Percentiles rank a stretch among this genome's conserved stretches.
These are phyloP conservation scores for Epizoanthus scotinus DNA, from an alignment of 92 coral and sea anemone genomes.

Conservation along the genomic window DNA sequence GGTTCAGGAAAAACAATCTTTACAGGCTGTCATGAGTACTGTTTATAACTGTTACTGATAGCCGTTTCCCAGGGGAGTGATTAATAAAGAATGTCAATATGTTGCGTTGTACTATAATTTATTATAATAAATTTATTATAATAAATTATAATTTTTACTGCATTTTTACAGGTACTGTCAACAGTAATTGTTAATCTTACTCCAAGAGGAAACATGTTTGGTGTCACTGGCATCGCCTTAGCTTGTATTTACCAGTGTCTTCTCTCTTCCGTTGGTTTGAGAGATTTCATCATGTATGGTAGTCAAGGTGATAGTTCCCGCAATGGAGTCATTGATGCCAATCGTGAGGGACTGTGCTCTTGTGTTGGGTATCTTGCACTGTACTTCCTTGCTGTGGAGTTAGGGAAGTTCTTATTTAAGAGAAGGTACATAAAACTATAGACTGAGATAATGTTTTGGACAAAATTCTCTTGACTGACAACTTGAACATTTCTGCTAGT, in stretches of 20 bases:
- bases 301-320: slow-evolving; percentile 82
- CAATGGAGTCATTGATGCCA: slow-evolving; percentile 77
- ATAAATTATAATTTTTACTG: not conserved
- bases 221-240: slow-evolving; percentile 62
- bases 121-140: too few relatives aligned
- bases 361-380: slow-evolving; percentile 83
- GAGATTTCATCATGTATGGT: slow-evolving; percentile 70
- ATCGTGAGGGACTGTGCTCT: slow-evolving; percentile 90
- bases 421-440: slow-evolving; percentile 54
- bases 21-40: too few relatives aligned
- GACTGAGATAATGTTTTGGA: too few relatives aligned
- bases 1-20: too few relatives aligned
- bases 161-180: slow-evolving; percentile 67
- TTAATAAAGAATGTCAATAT: too few relatives aligned
- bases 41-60: too few relatives aligned
- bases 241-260: slow-evolving; percentile 72
- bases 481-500: not conserved
- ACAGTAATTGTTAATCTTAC: slow-evolving; percentile 58
- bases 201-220: slow-evolving; percentile 54
- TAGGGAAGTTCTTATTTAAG: slow-evolving; percentile 77
- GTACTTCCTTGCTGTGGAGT: slow-evolving; percentile 78
- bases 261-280: slow-evolving; percentile 63
- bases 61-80: too few relatives aligned
- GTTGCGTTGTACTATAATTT: too few relatives aligned
- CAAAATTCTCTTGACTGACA: too few relatives aligned